Base-by-base conservation (phyloP, 2,113 vertebrate genomes). In the Seriola rivoliana region DNA sequence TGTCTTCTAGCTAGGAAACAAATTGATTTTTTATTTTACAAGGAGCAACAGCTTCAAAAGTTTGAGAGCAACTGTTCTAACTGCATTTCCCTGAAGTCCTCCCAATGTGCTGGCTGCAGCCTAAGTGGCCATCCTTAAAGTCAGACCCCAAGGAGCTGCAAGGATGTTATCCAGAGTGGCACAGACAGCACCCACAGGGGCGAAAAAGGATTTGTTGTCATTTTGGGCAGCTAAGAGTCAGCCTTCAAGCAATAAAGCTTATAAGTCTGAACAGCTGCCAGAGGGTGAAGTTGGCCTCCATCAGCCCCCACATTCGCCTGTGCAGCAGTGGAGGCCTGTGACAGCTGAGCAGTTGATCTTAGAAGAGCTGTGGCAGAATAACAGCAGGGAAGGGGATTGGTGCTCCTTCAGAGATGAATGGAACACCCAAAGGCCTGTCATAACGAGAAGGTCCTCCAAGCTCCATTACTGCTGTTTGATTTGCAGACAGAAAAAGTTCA, bases 401-500 rank as follows among this genome's bases (percentile, higher is more conserved):
- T 55, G 78, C 21, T 69, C 54, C 73, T 72, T 76, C 62, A 88
- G 63, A 88, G 79, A 86, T 70, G 71, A 89, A 78, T 81, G 40
- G 71, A 86, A 63, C 60, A 75, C 74, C 78, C 86, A 60, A 84
- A 80, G 81, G 75, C 72, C 74, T 32, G 63, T 74, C 6, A n/a
- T 71, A 72, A 88, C 13, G 12, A 89, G 68, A 67, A 48, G 59
- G 58, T 80, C 65, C 85, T 78, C 19, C 68, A 54, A 84, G 73
- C 78, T 8, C 81, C 70, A 81, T 86, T 86, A 89, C 55, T 64
- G 63, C 78, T 87, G 75, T 66, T 88, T 86, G 72, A 85, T 70
- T 84, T 89, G 80, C 75, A 81, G 66, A 81, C 19, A 48, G 78
- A 67, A 65, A 71, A 71, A 69, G 60, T 80, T 54, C 38, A 58